Evolutionary conservation across 2,797 vertebrate species (phyloP).

Genomic region (Babyrousa celebensis): DNA sequence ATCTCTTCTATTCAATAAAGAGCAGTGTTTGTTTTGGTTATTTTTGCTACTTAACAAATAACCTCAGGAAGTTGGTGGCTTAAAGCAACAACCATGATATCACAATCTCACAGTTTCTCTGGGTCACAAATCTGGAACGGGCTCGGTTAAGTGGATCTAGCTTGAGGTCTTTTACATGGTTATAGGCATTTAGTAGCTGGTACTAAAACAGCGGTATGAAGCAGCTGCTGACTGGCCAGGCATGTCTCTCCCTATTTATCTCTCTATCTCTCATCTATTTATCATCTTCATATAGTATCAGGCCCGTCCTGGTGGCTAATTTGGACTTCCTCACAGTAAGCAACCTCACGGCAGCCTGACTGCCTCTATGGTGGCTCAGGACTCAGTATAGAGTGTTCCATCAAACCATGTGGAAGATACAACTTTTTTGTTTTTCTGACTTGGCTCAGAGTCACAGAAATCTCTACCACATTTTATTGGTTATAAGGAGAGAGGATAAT

Average conservation of each 20-base stretch:
- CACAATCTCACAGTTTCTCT: background rate
- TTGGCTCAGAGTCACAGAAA: background rate
- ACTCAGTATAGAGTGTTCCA: background rate
- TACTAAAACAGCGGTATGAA: background rate
- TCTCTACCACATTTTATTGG: background rate
- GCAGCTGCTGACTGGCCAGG: background rate
- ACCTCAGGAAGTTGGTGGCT: background rate
- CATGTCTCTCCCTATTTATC: background rate
- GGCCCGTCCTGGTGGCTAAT: background rate
- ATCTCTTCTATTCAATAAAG: background rate
- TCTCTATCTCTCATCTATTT: background rate
- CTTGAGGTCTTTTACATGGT: background rate
- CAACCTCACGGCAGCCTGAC: background rate
- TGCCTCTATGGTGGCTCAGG: background rate
- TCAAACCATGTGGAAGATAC: background rate
- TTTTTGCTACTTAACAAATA: constrained; percentile 14
- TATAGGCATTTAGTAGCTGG: background rate
- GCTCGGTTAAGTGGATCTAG: background rate
- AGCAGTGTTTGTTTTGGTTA: background rate
- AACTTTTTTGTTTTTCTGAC: background rate
- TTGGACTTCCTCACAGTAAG: background rate
- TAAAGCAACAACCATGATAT: background rate
- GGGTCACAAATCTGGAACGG: background rate
- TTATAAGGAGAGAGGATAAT: constrained; percentile 16
- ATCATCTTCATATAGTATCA: background rate